A percentile compares a stretch with the other conserved stretches of the same genome.
These are phyloP conservation scores for Echinometra lucunter DNA, from an alignment of 53 echinoderm and acorn worm species.

Conservation along the genomic window DNA sequence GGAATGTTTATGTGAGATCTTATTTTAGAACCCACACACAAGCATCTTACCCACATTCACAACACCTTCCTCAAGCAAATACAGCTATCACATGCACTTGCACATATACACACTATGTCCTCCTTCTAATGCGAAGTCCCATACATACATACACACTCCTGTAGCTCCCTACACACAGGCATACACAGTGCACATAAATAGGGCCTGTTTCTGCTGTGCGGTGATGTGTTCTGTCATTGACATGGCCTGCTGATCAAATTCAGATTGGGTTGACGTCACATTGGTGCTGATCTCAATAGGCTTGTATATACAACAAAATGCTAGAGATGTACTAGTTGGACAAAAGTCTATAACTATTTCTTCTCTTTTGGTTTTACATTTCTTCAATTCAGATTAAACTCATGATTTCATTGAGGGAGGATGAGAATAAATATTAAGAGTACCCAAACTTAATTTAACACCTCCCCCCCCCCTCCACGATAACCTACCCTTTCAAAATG, in stretches of 20 bases:
- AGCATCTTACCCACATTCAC: constrained; percentile 28
- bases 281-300: not conserved
- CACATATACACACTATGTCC: constrained; percentile 33
- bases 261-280: constrained; percentile 68
- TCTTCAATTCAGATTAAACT: not conserved
- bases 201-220: constrained; percentile 42
- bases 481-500: no score
- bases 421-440: not conserved
- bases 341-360: not conserved
- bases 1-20: constrained; percentile 6
- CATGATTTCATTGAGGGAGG: not conserved
- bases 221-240: constrained; percentile 60
- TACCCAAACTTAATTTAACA: not conserved
- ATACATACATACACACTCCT: not conserved
- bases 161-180: constrained; percentile 59
- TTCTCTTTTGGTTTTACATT: not conserved
- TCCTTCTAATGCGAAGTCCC: not conserved
- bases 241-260: constrained; percentile 64
- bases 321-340: not conserved
- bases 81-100: constrained; percentile 13
- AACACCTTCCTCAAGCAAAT: constrained; percentile 47
- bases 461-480: not conserved
- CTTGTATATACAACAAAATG: constrained; percentile 17
- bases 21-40: constrained; percentile 59
- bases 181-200: constrained; percentile 56